Percentiles rank a stretch among this genome's conserved stretches.
These are phyloP conservation scores for Synanthedon formicaeformis DNA, from an alignment of 2,888 invertebrate genomes.

Conservation along the genomic window DNA sequence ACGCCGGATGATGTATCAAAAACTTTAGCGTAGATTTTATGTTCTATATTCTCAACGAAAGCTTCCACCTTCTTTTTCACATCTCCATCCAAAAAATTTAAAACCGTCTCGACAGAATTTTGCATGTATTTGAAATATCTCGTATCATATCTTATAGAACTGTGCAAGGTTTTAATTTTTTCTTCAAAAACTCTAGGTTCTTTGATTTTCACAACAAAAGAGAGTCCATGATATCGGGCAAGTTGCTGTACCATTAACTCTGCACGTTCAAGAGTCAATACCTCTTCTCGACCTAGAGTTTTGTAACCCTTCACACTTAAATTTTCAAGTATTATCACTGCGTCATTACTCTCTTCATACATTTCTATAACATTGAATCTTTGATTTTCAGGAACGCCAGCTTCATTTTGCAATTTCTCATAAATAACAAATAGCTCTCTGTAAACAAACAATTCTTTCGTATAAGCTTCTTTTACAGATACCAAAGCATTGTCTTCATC, in stretches of 20 bases:
- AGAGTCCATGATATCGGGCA: conserved; percentile 21
- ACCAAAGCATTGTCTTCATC: conserved; percentile 10
- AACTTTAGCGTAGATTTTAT: not conserved
- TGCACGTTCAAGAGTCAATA: conserved; percentile 17
- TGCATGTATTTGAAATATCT: not conserved
- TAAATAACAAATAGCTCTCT: conserved; percentile 17
- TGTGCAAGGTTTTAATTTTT: not conserved
- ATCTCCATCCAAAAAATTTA: not conserved
- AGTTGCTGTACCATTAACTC: conserved; percentile 17
- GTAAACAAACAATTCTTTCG: conserved; percentile 24
- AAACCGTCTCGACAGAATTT: not conserved
- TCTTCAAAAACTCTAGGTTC: conserved; percentile 4
- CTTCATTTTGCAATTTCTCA: conserved; percentile 16
- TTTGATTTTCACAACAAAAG: conserved; percentile 16
- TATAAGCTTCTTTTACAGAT: conserved; percentile 18
- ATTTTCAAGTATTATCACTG: conserved; percentile 20
- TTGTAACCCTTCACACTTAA: conserved; percentile 19
- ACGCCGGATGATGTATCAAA: not conserved
- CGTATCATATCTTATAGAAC: not conserved
- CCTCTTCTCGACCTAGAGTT: conserved; percentile 14
- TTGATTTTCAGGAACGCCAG: conserved; percentile 10
- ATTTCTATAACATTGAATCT: conserved; percentile 13
- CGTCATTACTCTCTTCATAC: conserved; percentile 12
- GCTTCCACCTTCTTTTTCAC: not conserved
- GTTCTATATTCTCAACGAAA: not conserved